These are phyloP conservation scores for Coptodon bakossiorum DNA, from an alignment of 2,113 vertebrate genomes.

Conservation along the genomic window DNA sequence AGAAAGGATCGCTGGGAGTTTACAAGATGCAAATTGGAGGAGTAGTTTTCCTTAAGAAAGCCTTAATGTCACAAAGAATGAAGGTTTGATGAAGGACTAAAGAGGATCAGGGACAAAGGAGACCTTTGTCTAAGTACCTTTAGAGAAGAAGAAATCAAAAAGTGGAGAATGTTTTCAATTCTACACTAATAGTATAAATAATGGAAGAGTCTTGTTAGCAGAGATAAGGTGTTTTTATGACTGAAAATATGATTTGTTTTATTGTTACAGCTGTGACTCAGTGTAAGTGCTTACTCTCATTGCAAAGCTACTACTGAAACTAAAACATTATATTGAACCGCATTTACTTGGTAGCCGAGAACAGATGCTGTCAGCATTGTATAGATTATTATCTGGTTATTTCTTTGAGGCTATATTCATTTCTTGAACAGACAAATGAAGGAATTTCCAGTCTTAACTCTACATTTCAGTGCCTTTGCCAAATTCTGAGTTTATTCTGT, in stretches of 20 bases:
- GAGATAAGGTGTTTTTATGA: not conserved
- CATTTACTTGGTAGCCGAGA: not conserved
- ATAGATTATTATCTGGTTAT: not conserved
- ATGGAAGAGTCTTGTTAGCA: not conserved
- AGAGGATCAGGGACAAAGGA: not conserved
- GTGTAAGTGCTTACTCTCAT: not conserved
- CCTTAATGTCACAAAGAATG: not conserved
- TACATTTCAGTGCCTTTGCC: not conserved
- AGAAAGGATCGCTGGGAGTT: not conserved
- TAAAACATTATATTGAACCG: not conserved
- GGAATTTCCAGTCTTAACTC: not conserved
- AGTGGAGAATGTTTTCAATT: not conserved
- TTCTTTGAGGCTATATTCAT: not conserved
- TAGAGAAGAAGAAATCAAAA: not conserved
- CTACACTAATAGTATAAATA: not conserved
- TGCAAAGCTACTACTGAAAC: not conserved
- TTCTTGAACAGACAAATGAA: not conserved
- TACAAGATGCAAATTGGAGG: not conserved
- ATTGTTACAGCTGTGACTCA: not conserved
- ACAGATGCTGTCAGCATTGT: not conserved
- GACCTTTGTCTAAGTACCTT: not conserved
- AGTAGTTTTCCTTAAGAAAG: not conserved
- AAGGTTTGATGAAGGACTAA: not conserved
- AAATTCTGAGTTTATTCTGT: not conserved
- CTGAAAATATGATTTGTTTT: not conserved